phyloP scores from a whole-genome alignment of 2,797 vertebrate species.

The Allobates femoralis region DNA sequence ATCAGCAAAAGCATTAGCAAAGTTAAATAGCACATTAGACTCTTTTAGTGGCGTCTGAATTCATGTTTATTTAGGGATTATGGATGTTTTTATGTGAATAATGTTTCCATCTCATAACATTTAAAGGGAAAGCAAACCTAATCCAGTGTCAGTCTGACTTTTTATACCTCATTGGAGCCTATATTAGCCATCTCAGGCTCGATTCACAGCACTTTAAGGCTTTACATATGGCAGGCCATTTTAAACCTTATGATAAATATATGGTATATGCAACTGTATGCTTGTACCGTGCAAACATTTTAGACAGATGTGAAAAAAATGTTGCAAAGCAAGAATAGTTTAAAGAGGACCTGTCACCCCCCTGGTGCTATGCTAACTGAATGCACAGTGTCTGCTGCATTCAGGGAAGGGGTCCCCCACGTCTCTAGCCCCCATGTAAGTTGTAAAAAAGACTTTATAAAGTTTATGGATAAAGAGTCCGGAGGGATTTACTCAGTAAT shows the following conservation, averaged over 20 bases:
- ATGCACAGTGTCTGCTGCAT: too few species aligned
- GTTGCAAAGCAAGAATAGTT: too few species aligned
- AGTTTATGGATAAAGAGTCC: too few species aligned
- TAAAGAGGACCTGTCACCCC: too few species aligned
- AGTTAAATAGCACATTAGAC: slow-evolving; percentile 33
- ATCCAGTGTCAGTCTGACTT: too few species aligned
- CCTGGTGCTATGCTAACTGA: too few species aligned
- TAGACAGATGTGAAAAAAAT: too few species aligned
- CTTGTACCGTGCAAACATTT: neutral
- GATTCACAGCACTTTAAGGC: neutral
- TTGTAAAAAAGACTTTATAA: too few species aligned
- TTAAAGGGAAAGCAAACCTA: neutral
- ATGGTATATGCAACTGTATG: neutral
- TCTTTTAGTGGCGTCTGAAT: slow-evolving; percentile 13
- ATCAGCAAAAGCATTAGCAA: slow-evolving; percentile 48
- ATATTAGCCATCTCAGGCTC: neutral
- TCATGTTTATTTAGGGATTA: slow-evolving; percentile 45
- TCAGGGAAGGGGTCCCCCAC: too few species aligned
- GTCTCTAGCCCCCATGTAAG: too few species aligned
- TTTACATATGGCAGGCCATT: neutral
- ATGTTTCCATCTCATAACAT: slow-evolving; percentile 11
- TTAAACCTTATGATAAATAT: neutral
- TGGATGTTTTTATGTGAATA: slow-evolving; percentile 17
- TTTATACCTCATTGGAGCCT: too few species aligned
- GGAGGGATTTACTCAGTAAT: too few species aligned